A percentile compares a stretch with the other conserved stretches of the same genome.
Evolutionary conservation across 1,140 invertebrate genomes (phyloP).

Genomic region (Chlorops oryzae): DNA sequence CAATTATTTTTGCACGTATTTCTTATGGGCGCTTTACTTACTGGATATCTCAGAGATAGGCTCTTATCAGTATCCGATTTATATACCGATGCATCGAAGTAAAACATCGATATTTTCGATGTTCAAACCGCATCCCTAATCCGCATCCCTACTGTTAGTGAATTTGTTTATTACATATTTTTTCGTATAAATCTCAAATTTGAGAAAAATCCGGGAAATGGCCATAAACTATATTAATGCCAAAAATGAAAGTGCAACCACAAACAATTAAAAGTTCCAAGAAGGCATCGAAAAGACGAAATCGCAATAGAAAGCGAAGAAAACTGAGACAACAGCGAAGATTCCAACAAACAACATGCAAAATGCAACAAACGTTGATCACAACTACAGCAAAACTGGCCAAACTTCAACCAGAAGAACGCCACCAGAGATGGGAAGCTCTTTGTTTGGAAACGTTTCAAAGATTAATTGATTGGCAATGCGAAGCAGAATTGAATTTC

Average conservation of each 20-base stretch:
- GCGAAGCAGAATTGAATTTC: neutral
- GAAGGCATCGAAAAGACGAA: neutral
- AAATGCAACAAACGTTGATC: neutral
- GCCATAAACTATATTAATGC: too few species aligned
- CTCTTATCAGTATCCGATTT: too few species aligned
- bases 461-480: neutral
- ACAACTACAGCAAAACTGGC: neutral
- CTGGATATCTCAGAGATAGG: too few species aligned
- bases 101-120: too few species aligned
- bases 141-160: neutral
- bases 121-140: too few species aligned
- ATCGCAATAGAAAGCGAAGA: neutral
- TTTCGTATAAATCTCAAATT: too few species aligned
- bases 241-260: slow-evolving; percentile 4
- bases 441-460: neutral
- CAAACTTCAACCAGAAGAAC: neutral
- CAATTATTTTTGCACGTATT: too few species aligned
- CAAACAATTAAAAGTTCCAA: neutral
- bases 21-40: too few species aligned
- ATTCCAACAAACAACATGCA: neutral
- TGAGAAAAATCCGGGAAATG: too few species aligned
- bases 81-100: too few species aligned
- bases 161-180: neutral
- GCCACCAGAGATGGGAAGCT: neutral
- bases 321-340: neutral